These are phyloP conservation scores for Belonocnema kinseyi DNA, from an alignment of 1,140 invertebrate species.

Conservation along the genomic window DNA sequence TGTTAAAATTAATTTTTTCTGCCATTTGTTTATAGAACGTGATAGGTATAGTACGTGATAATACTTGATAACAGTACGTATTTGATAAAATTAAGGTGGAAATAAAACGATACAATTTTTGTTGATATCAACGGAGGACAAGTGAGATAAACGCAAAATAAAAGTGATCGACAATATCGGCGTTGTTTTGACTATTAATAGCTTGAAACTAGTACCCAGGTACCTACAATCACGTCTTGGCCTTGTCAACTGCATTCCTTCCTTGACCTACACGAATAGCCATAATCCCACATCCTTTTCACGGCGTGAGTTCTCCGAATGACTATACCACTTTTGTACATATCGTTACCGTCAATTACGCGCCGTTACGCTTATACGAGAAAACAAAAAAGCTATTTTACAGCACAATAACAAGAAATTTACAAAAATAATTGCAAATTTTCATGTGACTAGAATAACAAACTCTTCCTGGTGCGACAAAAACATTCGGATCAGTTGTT, in stretches of 20 bases:
- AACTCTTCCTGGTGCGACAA: background rate
- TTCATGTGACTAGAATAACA: background rate
- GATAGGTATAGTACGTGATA: no score
- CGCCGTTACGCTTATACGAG: background rate
- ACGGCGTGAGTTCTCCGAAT: conserved; percentile 49
- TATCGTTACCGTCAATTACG: conserved; percentile 31
- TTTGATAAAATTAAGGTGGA: no score
- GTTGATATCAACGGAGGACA: no score
- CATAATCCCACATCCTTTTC: conserved; percentile 57
- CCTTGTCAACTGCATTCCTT: conserved; percentile 62
- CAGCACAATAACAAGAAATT: conserved; percentile 2
- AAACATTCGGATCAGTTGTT: background rate
- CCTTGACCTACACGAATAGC: conserved; percentile 61
- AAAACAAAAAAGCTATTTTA: conserved; percentile 2
- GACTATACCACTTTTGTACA: conserved; percentile 47
- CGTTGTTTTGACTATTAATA: conserved; percentile 21
- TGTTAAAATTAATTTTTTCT: no score
- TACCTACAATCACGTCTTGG: conserved; percentile 58
- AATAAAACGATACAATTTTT: no score
- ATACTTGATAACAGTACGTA: no score
- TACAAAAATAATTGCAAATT: background rate
- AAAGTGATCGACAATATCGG: background rate
- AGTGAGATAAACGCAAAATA: no score
- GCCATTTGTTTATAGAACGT: no score
- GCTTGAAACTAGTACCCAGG: conserved; percentile 44